These are phyloP conservation scores for Chloropsis cyanopogon DNA, from an alignment of 2,113 vertebrate genomes.

Conservation along the genomic window DNA sequence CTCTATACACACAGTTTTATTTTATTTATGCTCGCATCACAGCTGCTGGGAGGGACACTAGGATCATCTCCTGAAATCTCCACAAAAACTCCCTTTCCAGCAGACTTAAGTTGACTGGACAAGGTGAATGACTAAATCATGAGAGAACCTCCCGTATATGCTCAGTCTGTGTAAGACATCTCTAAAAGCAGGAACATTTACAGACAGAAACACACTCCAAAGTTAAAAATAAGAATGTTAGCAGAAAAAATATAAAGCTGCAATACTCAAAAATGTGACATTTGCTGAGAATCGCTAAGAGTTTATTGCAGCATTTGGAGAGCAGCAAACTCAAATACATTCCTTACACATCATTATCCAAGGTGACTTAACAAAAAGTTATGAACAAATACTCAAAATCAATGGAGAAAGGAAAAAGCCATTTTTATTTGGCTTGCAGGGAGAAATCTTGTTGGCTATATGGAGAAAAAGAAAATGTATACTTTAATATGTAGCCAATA, in stretches of 20 bases:
- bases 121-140: neutral
- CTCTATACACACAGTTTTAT: neutral
- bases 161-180: neutral
- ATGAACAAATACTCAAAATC: neutral
- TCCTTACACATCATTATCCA: neutral
- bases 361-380: neutral
- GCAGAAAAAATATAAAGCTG: neutral
- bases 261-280: neutral
- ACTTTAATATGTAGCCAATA: neutral
- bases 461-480: neutral
- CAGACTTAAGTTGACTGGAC: neutral
- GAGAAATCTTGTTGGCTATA: neutral
- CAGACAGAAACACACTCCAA: neutral
- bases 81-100: neutral
- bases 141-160: neutral
- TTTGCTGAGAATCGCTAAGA: neutral
- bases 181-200: neutral
- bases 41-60: neutral
- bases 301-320: neutral
- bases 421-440: neutral
- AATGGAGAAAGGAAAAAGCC: neutral
- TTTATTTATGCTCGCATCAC: neutral
- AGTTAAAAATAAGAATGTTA: neutral
- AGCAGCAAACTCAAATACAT: neutral
- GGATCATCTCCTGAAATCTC: neutral